Evolutionary conservation across 2,113 vertebrate species (phyloP).

Genomic region (human (Homo sapiens)): DNA sequence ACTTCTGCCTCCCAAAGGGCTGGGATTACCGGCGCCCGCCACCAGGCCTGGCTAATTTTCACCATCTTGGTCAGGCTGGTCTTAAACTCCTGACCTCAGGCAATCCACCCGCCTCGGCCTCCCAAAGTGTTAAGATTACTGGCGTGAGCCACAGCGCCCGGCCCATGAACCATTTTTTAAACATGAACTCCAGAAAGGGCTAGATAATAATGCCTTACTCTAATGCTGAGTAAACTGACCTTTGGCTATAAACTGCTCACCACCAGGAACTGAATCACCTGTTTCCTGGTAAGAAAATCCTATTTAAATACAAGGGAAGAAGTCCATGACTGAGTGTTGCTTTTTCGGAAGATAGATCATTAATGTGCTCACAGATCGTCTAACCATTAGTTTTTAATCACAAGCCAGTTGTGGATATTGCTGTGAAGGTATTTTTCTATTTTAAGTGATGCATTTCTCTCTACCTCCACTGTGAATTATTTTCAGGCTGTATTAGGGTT

Average conservation of each 20-base stretch:
- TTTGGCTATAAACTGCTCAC: neutral
- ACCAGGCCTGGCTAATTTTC: too few relatives aligned
- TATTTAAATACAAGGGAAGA: neutral
- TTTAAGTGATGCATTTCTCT: neutral
- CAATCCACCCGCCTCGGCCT: too few relatives aligned
- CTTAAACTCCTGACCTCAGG: too few relatives aligned
- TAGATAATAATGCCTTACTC: neutral
- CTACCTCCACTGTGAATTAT: neutral
- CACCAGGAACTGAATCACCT: neutral
- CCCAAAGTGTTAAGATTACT: too few relatives aligned
- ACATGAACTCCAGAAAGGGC: neutral
- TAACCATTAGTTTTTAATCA: neutral
- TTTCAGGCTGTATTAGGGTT: neutral
- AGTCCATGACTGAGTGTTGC: neutral
- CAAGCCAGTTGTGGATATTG: neutral
- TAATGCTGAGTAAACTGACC: conserved; percentile 21
- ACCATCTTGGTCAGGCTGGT: too few relatives aligned
- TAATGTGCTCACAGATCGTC: neutral
- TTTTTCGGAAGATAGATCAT: neutral
- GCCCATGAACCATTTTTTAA: neutral
- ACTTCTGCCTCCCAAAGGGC: too few relatives aligned
- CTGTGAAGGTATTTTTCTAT: neutral
- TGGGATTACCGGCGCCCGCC: too few relatives aligned
- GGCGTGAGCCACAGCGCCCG: too few relatives aligned
- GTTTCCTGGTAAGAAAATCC: conserved; percentile 42